Evolutionary conservation across 1,140 invertebrate genomes (phyloP), one percentile per base, ranked within the genome.

Genomic region (Temnothorax curvispinosus): DNA sequence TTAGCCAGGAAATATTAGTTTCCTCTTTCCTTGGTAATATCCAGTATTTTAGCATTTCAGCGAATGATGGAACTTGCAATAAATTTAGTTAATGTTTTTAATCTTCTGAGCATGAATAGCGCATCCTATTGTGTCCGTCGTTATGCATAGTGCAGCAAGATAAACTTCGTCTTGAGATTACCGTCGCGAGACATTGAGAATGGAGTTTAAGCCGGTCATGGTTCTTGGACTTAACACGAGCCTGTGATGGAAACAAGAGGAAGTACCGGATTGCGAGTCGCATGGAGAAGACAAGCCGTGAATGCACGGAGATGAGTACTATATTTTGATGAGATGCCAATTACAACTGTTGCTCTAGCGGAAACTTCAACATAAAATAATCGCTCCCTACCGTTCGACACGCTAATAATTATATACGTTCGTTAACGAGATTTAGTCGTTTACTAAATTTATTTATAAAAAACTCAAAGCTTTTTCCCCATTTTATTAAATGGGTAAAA

Each of bases 91-190:
- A 54, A 80, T 80, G 77, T 67, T 80, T 81, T 81, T 81, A 81
- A 71, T 81, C 64, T 81, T n/a, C 50, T 2, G 44, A n/a, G 56
- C 75, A 35, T 21, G 75, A 47, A 69, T 56, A 44, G 47, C 9
- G 44, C 38, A 81, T 56, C 18, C 64, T n/a, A 69, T 80, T 52
- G 77, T 69, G 18, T 58, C 52, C 32, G 71, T 74, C 72, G 72
- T 78, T 47, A 35, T 47, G 44, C 32, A 78, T 35, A 78, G 76
- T 15, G 50, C 77, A 41, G 77, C 62, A 69, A 69, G 77, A 81
- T 81, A 81, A 81, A 81, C 77, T 81, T 81, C 64, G 62, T 71
- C 77, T 54, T 69, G 47, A 52, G 77, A 81, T 81, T 81, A 81
- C 62, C 13, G 77, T 52, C 77, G 35, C 62, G 62, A 80, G 47